These are phyloP conservation scores for Cercocebus atys DNA, from an alignment of 2,113 vertebrate genomes.

Conservation along the genomic window DNA sequence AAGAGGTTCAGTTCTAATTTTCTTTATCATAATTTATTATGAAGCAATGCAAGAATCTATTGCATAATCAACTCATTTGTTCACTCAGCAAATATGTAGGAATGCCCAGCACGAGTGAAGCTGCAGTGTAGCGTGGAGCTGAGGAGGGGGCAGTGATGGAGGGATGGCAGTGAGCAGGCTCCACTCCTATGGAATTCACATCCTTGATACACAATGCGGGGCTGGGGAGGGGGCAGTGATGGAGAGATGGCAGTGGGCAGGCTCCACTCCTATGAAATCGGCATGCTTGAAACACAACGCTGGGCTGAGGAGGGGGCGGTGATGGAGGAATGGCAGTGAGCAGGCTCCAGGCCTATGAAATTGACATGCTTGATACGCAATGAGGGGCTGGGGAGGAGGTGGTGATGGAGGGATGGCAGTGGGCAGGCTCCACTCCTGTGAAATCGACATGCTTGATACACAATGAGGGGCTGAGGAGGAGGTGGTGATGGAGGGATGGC, in stretches of 20 bases:
- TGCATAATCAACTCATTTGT: rapidly evolving
- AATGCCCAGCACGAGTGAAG: not conserved
- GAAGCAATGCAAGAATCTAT: not conserved
- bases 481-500: not conserved
- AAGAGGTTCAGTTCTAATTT: not conserved
- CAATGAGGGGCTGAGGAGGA: rapidly evolving
- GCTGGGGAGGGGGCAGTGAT: not conserved
- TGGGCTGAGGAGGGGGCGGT: rapidly evolving
- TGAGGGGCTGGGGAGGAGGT: rapidly evolving
- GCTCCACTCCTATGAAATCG: no score
- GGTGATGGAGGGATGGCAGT: not conserved
- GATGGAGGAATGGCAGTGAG: not conserved
- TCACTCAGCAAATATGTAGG: not conserved
- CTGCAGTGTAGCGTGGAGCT: rapidly evolving
- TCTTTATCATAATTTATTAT: no score
- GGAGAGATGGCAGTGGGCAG: no score
- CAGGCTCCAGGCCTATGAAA: no score
- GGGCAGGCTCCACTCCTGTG: no score
- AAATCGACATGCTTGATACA: no score
- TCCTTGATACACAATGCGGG: no score
- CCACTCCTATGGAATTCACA: no score
- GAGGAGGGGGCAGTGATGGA: not conserved
- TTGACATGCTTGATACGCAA: no score
- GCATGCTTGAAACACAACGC: no score
- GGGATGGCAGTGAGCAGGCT: no score